These are phyloP conservation scores for Mus pahari DNA, from an alignment of 2,113 vertebrate genomes.

Conservation along the genomic window DNA sequence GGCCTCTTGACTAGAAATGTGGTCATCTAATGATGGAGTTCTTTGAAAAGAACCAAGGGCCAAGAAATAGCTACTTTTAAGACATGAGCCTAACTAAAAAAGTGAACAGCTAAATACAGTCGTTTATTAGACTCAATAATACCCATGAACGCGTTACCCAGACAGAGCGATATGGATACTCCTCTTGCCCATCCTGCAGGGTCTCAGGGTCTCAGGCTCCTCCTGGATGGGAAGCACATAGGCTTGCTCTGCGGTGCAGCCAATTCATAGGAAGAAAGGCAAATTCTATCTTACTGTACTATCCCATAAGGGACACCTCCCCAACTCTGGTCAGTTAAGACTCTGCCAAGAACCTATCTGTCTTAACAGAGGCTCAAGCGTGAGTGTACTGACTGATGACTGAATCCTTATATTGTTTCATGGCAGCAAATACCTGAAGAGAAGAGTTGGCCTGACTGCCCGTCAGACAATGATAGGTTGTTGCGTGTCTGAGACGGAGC, in stretches of 20 bases:
- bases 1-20: constrained; percentile 17
- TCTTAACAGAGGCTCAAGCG: background rate
- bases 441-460: background rate
- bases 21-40: constrained; percentile 12
- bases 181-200: background rate
- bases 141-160: background rate
- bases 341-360: background rate
- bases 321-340: background rate
- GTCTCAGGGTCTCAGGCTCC: background rate
- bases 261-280: background rate
- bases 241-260: background rate
- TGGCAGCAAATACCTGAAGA: background rate
- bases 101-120: background rate
- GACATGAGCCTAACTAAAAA: constrained; percentile 13
- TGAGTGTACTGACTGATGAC: background rate
- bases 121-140: constrained; percentile 44
- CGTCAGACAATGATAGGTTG: background rate
- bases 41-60: constrained; percentile 4
- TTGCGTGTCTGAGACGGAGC: background rate
- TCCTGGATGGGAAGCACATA: background rate
- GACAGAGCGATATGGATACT: background rate
- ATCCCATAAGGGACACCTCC: background rate
- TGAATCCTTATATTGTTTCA: background rate
- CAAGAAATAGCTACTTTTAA: constrained; percentile 9
- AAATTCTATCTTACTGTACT: background rate